Percentiles rank a stretch among this genome's conserved stretches.
These are phyloP conservation scores for Odontamblyopus lacepedii DNA, from an alignment of 2,797 vertebrate species.

Conservation along the genomic window DNA sequence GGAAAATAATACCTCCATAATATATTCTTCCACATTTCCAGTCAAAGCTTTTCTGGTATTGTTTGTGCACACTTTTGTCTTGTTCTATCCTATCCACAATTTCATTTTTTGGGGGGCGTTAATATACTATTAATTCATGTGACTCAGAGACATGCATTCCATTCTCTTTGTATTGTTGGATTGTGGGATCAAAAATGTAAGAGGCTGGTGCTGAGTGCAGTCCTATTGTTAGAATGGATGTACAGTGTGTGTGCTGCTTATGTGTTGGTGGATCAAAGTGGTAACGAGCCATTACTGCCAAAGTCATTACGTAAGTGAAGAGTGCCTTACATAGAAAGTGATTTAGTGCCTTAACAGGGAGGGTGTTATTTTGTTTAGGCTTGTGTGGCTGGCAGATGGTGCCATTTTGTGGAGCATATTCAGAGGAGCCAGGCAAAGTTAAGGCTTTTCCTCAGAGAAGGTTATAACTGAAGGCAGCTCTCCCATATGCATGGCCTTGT, in stretches of 20 bases:
- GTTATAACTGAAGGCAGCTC: conserved; percentile 45
- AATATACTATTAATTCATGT: conserved; percentile 1
- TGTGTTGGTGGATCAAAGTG: conserved; percentile 71
- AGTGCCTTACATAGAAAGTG: conserved; percentile 55
- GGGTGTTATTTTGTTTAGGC: conserved; percentile 44
- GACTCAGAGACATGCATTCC: conserved; percentile 12
- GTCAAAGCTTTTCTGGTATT: conserved; percentile 5
- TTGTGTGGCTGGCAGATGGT: conserved; percentile 35
- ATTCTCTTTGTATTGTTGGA: conserved; percentile 31
- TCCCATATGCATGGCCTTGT: conserved; percentile 33
- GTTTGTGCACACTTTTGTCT: conserved; percentile 1
- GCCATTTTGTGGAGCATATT: conserved; percentile 31
- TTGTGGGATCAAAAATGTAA: conserved; percentile 49
- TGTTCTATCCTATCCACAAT: background rate
- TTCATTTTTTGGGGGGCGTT: conserved; percentile 2
- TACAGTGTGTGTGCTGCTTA: conserved; percentile 51
- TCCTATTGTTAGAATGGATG: conserved; percentile 63
- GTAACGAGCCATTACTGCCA: conserved; percentile 72
- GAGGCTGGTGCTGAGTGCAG: conserved; percentile 49
- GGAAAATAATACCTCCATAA: too few relatives aligned
- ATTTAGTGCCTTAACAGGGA: conserved; percentile 54
- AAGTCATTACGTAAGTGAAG: conserved; percentile 62
- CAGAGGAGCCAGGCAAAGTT: conserved; percentile 1
- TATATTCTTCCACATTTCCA: background rate
- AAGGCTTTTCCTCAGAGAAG: conserved; percentile 29